These are phyloP conservation scores for Lordiphosa stackelbergi DNA, from an alignment of 1,140 invertebrate species.

Conservation along the genomic window DNA sequence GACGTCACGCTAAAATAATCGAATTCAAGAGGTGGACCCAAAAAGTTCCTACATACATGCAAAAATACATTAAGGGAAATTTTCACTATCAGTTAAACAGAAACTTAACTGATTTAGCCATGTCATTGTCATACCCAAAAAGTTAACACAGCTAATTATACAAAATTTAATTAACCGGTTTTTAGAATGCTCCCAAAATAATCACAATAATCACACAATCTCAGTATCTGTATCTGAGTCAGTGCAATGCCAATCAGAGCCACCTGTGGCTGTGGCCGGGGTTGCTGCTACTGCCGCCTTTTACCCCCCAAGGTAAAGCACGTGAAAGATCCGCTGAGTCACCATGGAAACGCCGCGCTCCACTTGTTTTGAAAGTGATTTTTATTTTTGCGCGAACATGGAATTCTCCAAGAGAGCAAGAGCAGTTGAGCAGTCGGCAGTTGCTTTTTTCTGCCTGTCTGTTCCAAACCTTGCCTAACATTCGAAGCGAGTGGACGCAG, in stretches of 20 bases:
- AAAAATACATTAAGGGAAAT: too few species aligned
- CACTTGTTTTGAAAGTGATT: constrained; percentile 54
- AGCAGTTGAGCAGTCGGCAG: constrained; percentile 7
- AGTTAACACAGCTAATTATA: constrained; percentile 22
- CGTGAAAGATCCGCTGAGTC: constrained; percentile 61
- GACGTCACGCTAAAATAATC: neutral
- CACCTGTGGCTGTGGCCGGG: constrained; percentile 34
- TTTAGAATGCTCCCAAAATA: constrained; percentile 49
- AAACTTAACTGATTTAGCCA: constrained; percentile 2
- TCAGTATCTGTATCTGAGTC: neutral
- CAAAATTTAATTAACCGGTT: constrained; percentile 27
- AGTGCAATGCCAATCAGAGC: constrained; percentile 30
- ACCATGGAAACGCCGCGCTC: constrained; percentile 34
- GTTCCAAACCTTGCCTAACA: constrained; percentile 46
- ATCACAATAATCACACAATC: constrained; percentile 7
- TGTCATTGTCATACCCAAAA: constrained; percentile 7
- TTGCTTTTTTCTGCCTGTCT: constrained; percentile 28
- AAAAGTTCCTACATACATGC: neutral
- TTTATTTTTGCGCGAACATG: constrained; percentile 13
- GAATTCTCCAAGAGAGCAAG: constrained; percentile 31
- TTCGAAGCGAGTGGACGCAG: constrained; percentile 28
- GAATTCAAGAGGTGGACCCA: too few species aligned
- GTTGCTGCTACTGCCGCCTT: constrained; percentile 49
- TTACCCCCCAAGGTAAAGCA: constrained; percentile 65
- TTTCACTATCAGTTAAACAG: neutral